Evolutionary conservation across 35 echinoderm and acorn worm species (phyloP), one percentile per base, ranked within the genome.

Genomic region (Heliocidaris erythrogramma): DNA sequence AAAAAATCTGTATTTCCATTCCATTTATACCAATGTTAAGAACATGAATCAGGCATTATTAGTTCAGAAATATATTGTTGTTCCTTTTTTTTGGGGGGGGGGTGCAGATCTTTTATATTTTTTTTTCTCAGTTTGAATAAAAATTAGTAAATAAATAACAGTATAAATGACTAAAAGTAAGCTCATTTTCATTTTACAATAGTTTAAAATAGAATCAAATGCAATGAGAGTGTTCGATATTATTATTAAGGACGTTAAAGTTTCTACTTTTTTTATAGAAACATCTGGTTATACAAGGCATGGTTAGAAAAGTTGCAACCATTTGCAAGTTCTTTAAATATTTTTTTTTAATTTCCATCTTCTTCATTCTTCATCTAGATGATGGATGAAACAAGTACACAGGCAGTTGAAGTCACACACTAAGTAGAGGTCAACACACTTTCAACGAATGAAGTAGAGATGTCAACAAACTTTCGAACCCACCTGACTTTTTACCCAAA

Each of bases 371-470:
- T 17, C 17, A 89, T 89, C 12, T 48, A 89, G 87, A 48, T 89
- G 47, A 89, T 48, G 87, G 87, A 89, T 48, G 47, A 89, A 89
- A 89, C 31, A 9, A 47, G 31, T 47, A n/a, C 87, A 32, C 87
- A 89, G 9, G 47, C 87, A 89, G 87, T 89, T 89, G 87, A 89
- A 42, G 87, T 89, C 87, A 89, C 47, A 13, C 87, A 89, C 87
- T 89, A 89, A 78, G 27, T 78, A 78, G 65, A 78, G 14, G 65
- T 78, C 65, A 78, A 78, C 65, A 27, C n/a, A 78, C 65, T 78
- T 78, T 56, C 52, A 78, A 42, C 1, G 35, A 42, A 42, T 42
- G 35, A 42, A 27, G 65, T 27, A n/a, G 18, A 78, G 18, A 78
- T 21, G 18, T 78, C 65, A 27, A 78, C 65, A 7, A 78, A 78